phyloP scores from a whole-genome alignment of 2,797 vertebrate genomes.

The Mormyrus proboscirostris region DNA sequence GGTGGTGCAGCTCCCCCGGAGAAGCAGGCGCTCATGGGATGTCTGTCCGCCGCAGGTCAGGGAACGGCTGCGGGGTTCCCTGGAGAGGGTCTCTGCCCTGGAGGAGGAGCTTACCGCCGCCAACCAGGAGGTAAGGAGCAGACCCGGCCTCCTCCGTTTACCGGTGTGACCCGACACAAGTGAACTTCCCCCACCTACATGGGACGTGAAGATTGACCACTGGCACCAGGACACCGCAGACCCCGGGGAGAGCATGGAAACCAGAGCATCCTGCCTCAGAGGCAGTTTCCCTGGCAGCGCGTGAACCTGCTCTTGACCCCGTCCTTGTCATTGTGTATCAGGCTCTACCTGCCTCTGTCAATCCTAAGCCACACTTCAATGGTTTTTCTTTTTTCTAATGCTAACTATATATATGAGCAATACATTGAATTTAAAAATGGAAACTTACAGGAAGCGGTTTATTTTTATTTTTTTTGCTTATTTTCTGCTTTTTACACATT shows the following conservation, averaged over 20 bases:
- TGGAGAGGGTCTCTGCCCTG: constrained; percentile 95
- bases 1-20: neutral
- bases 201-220: constrained; percentile 26
- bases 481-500: neutral
- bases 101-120: constrained; percentile 96
- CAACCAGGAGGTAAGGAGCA: constrained; percentile 89
- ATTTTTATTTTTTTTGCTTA: neutral
- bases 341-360: neutral
- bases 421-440: neutral
- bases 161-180: constrained; percentile 29
- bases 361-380: neutral
- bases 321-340: neutral
- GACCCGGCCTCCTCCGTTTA: neutral
- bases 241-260: neutral
- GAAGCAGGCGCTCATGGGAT: neutral
- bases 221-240: neutral
- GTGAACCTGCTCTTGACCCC: neutral
- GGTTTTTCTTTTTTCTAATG: neutral
- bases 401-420: neutral
- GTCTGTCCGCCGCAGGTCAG: constrained; percentile 73
- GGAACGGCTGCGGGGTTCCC: constrained; percentile 93
- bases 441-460: neutral
- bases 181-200: constrained; percentile 39
- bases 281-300: neutral
- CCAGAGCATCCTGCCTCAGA: neutral